These are phyloP conservation scores for Bombus picipes DNA, from an alignment of 1,140 invertebrate species.

Conservation along the genomic window DNA sequence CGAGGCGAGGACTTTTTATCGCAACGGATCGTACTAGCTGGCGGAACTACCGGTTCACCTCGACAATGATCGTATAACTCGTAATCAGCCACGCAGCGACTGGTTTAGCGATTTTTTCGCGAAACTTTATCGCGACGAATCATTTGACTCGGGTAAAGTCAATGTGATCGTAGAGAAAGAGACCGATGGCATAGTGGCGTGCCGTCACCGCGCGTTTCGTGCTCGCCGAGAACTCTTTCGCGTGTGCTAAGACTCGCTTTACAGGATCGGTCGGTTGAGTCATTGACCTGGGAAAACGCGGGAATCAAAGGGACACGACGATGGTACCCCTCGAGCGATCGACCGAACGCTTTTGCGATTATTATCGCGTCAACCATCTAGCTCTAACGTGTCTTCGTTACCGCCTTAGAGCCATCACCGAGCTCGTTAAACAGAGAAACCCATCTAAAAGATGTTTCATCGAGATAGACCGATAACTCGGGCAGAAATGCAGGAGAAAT, in stretches of 20 bases:
- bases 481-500: background rate
- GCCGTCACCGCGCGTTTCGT: conserved; percentile 48
- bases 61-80: background rate
- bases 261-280: conserved; percentile 69
- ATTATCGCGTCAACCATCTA: background rate
- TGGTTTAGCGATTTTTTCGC: conserved; percentile 17
- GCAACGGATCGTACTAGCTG: too few species aligned
- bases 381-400: background rate
- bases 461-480: too few species aligned
- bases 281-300: conserved; percentile 74
- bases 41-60: background rate
- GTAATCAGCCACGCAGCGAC: background rate
- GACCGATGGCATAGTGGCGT: conserved; percentile 54
- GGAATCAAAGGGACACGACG: conserved; percentile 55
- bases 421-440: background rate
- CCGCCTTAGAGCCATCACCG: background rate
- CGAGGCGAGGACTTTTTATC: background rate
- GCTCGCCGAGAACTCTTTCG: conserved; percentile 57
- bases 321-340: conserved; percentile 37
- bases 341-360: background rate
- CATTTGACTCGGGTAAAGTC: background rate
- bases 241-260: conserved; percentile 56
- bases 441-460: too few species aligned
- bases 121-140: conserved; percentile 21
- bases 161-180: conserved; percentile 32